phyloP scores from a whole-genome alignment of 2,113 vertebrate genomes.

The Leptobrachium leishanense region DNA sequence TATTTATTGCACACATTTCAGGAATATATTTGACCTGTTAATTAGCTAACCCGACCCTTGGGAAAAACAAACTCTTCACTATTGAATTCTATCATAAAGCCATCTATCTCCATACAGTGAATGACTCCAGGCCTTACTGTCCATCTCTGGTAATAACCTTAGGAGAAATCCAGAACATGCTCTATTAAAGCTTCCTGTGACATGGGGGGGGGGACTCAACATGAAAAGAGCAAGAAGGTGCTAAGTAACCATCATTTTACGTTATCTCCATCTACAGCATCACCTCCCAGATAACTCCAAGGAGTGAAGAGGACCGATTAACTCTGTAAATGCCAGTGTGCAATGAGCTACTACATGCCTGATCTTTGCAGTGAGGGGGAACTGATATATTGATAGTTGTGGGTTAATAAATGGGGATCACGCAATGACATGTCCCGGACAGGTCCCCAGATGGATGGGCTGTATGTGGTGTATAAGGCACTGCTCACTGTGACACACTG shows the following conservation, averaged over 20 bases:
- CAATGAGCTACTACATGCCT: no score
- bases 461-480: slow-evolving; percentile 8
- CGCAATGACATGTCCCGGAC: background rate
- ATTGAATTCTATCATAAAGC: no score
- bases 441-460: background rate
- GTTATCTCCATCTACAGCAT: background rate
- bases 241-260: slow-evolving; percentile 13
- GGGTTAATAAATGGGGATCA: background rate
- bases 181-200: background rate
- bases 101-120: no score
- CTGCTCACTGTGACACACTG: background rate
- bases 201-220: background rate
- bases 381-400: no score
- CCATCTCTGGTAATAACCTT: background rate
- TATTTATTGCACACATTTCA: no score
- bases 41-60: no score
- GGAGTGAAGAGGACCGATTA: no score
- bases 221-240: slow-evolving; percentile 27
- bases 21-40: no score
- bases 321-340: no score
- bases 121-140: background rate
- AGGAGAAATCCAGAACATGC: background rate
- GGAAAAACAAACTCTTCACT: no score
- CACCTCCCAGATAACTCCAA: no score
- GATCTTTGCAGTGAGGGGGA: no score